Base-by-base conservation (phyloP, 2,888 invertebrate genomes). In the Cistogaster globosa region DNA sequence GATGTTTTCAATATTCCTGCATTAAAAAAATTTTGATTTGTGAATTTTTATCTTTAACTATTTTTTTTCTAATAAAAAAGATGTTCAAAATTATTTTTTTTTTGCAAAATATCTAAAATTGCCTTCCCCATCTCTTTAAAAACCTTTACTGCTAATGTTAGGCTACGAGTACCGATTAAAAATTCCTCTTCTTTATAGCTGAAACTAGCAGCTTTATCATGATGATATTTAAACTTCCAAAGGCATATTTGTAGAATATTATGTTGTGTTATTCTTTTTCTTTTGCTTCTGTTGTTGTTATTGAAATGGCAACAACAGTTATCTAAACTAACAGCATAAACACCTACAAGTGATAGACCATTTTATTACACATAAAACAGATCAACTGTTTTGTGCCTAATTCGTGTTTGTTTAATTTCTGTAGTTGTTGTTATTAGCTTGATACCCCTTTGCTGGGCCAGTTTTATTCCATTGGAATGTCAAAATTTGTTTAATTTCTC, bases 291-390 rank as follows among this genome's bases (percentile, higher is more conserved):
- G 20, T 20, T 57, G n/a, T 32, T 65, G 36, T 55, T 71, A 9
- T 69, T 60, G 53, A 16, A 71, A 57, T 57, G 65, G 18, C 38
- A 80, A 53, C 68, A 67, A 79, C 75, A 86, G 42, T 68, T 38
- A 53, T 71, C 69, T 42, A 78, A 62, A 71, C 84, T 68, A 83
- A 57, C 82, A 71, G 68, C 74, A 79, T 63, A 72, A 76, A 84
- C 63, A 81, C 65, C 74, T 58, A 69, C 78, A 87, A 88, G 87
- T 87, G 87, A 69, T 69, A 76, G 69, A 76, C 45, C 71, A 65
- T 77, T 77, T 74, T 77, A 60, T 76, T 88, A 90, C 80, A 81
- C 76, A 83, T 67, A 83, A 83, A 83, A 76, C 83, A 78, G 74
- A 83, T 83, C 68, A 58, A 85, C 69, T 75, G 60, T 75, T 82